Evolutionary conservation across 2,113 vertebrate species (phyloP).

Genomic region (Dipodomys ordii): DNA sequence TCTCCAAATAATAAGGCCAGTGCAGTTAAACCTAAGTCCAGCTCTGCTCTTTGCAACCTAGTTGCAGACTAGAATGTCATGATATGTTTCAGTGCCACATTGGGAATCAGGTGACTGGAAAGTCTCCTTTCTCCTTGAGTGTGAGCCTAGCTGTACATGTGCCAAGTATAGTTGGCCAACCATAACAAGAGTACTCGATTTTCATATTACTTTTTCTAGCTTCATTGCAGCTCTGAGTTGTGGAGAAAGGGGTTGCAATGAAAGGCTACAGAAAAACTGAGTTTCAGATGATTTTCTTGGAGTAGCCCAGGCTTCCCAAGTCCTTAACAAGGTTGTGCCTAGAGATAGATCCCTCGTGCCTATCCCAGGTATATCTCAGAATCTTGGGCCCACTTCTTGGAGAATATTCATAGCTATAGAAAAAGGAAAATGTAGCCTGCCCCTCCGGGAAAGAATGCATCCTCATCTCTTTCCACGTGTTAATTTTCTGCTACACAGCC

Average conservation of each 20-base stretch:
- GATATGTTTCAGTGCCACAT: background rate
- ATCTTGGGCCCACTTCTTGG: constrained; percentile 2
- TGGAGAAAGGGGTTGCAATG: background rate
- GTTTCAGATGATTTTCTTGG: background rate
- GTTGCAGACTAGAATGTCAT: background rate
- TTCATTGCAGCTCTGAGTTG: background rate
- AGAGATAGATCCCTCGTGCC: background rate
- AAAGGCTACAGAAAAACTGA: background rate
- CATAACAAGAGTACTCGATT: background rate
- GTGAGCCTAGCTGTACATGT: background rate
- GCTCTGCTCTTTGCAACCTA: background rate
- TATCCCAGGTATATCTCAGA: constrained; percentile 16
- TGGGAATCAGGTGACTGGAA: background rate
- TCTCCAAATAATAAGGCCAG: constrained; percentile 19
- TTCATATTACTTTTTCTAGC: background rate
- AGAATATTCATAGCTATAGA: constrained; percentile 24
- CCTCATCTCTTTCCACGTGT: background rate
- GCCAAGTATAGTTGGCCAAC: background rate
- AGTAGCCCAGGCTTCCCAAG: background rate
- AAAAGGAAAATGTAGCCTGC: background rate
- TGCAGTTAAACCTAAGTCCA: background rate
- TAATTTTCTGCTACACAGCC: background rate
- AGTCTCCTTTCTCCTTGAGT: background rate
- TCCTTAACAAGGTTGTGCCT: background rate
- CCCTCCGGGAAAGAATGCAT: background rate